phyloP scores from a whole-genome alignment of 2,888 invertebrate genomes.

The Trissolcus brochymenae region DNA sequence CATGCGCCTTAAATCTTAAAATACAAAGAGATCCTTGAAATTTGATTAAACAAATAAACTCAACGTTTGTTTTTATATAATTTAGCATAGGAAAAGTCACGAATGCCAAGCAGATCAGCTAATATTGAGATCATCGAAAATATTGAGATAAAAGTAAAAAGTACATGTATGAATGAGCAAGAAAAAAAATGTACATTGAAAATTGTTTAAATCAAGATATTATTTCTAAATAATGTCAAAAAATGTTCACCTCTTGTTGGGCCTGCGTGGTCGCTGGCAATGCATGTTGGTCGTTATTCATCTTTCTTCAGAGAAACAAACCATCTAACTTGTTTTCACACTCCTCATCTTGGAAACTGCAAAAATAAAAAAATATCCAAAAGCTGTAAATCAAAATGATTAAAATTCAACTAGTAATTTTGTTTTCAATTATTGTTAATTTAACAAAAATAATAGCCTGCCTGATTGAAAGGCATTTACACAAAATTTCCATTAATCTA shows the following conservation, averaged over 20 bases:
- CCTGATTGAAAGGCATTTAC: no score
- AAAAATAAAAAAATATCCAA: slow-evolving; percentile 58
- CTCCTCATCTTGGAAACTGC: slow-evolving; percentile 69
- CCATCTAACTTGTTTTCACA: slow-evolving; percentile 65
- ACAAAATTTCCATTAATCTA: no score
- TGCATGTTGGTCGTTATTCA: slow-evolving; percentile 77
- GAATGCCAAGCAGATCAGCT: slow-evolving; percentile 49
- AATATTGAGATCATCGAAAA: slow-evolving; percentile 17
- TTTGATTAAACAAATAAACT: background rate
- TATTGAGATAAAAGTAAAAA: slow-evolving; percentile 25
- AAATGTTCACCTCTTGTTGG: slow-evolving; percentile 73
- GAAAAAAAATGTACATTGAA: slow-evolving; percentile 31
- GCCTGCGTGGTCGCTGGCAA: slow-evolving; percentile 76
- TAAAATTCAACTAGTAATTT: no score
- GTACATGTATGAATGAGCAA: slow-evolving; percentile 30
- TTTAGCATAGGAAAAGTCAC: slow-evolving; percentile 33
- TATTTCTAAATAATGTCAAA: slow-evolving; percentile 17
- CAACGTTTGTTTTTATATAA: background rate
- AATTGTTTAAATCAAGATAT: slow-evolving; percentile 19
- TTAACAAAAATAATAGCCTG: no score
- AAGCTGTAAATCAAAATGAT: background rate
- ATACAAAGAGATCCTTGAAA: background rate
- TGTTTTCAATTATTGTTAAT: no score
- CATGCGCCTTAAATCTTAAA: no score
- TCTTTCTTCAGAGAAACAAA: slow-evolving; percentile 71